A percentile compares a stretch with the other conserved stretches of the same genome.
phyloP scores from a whole-genome alignment of 2,113 vertebrate genomes.

The Puma concolor region DNA sequence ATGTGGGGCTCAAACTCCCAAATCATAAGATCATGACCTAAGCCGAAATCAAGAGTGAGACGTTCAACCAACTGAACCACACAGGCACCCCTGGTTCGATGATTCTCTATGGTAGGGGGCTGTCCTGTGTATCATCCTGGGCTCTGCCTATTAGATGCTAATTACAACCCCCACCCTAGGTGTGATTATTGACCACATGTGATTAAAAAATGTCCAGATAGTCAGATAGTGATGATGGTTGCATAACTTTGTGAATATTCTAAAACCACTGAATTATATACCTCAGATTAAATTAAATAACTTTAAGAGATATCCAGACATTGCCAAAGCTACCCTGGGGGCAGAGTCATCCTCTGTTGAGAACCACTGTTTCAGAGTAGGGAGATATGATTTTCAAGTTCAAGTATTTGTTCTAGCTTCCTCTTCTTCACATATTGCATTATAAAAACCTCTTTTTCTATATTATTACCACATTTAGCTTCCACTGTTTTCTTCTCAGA shows the following conservation, averaged over 20 bases:
- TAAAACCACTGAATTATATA: background rate
- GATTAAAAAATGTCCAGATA: background rate
- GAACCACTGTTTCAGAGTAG: background rate
- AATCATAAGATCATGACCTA: too few species aligned
- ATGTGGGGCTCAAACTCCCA: too few species aligned
- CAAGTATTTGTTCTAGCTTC: background rate
- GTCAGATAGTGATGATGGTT: background rate
- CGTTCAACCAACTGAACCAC: too few species aligned
- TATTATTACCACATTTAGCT: background rate
- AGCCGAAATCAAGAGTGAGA: too few species aligned
- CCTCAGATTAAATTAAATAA: background rate
- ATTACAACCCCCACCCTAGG: background rate
- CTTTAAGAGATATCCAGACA: background rate
- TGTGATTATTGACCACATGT: background rate
- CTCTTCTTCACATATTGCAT: background rate
- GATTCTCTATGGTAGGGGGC: background rate
- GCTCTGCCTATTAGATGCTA: background rate
- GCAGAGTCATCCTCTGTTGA: background rate
- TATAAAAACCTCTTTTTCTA: constrained; percentile 26
- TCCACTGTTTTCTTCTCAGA: background rate
- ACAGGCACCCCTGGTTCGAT: background rate
- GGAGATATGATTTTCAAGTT: background rate
- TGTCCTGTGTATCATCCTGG: background rate
- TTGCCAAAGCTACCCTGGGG: background rate
- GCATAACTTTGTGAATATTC: background rate